Percentiles rank a stretch among this genome's conserved stretches.
These are phyloP conservation scores for Drosophila mauritiana DNA, from an alignment of 1,140 invertebrate genomes.

Conservation along the genomic window DNA sequence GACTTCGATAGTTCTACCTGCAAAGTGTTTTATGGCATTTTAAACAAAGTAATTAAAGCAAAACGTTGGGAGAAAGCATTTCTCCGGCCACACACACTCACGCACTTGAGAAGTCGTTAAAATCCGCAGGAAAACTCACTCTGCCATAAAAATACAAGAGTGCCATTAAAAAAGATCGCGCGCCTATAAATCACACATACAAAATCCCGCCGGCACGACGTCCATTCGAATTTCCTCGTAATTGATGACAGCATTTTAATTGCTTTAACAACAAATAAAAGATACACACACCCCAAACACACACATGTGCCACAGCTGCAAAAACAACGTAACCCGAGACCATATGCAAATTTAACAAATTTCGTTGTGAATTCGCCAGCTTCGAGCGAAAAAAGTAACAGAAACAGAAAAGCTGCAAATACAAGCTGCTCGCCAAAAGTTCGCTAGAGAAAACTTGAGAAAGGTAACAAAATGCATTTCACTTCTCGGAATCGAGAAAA, in stretches of 20 bases:
- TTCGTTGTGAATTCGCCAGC: conserved; percentile 74
- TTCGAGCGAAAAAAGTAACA: conserved; percentile 53
- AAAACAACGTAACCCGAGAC: conserved; percentile 48
- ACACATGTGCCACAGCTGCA: conserved; percentile 34
- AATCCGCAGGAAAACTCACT: conserved; percentile 22
- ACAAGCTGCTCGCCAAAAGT: conserved; percentile 53
- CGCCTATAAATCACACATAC: conserved; percentile 74
- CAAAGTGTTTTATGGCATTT: conserved; percentile 71
- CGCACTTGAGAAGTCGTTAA: conserved; percentile 52
- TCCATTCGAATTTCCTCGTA: conserved; percentile 69
- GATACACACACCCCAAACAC: conserved; percentile 15
- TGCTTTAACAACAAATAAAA: conserved; percentile 81
- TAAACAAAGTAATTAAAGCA: conserved; percentile 79
- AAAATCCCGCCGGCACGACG: conserved; percentile 36
- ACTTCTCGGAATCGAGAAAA: conserved; percentile 34
- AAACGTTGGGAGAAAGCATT: conserved; percentile 54
- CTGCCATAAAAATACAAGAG: conserved; percentile 55
- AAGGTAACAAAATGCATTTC: conserved; percentile 69
- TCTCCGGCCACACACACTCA: conserved; percentile 32
- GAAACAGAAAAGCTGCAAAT: conserved; percentile 34
- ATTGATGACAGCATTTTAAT: conserved; percentile 77
- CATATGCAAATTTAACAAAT: conserved; percentile 80
- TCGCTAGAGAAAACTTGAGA: conserved; percentile 56
- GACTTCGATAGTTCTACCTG: conserved; percentile 43
- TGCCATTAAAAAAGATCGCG: conserved; percentile 69